Base-by-base conservation (phyloP, 2,888 invertebrate species). In the Clusia tigrina region DNA sequence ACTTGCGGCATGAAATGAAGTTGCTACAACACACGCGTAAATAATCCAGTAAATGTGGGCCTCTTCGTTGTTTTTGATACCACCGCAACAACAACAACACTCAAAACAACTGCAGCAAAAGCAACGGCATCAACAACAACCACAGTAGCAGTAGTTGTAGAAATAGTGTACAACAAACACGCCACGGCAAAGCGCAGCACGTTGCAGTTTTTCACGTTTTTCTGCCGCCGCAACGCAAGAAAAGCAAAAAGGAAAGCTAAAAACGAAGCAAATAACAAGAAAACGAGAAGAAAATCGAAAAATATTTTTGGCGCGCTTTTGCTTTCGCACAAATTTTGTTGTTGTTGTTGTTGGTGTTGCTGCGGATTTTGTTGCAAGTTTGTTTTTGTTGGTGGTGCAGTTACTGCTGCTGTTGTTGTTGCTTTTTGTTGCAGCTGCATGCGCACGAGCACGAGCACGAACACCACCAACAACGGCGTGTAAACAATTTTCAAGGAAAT, bases 291-390 rank as follows among this genome's bases (percentile, higher is more conserved):
- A 9, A 32, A 32, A 32, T 25, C 18, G 1, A 46, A 46, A 37
- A n/a, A n/a, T n/a, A 15, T 57, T 61, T 57, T 61, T 57, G 51
- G 56, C 61, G 61, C 56, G 56, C 56, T 61, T 61, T 61, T 38
- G 51, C 32, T 42, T 51, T 51, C 24, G 53, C 15, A 42, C 17
- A 38, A 37, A 17, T 56, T 18, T 32, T 20, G 18, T 12, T 51
- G 42, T 25, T 57, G 60, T 46, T 55, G 60, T 24, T 53, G 23
- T 46, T 55, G 60, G 18, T 53, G 23, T 9, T 51, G 38, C 22
- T 59, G n/a, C n/a, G n/a, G n/a, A n/a, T n/a, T n/a, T n/a, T n/a
- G n/a, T n/a, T n/a, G n/a, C n/a, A 3, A 17, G 56, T 22, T 58
- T 54, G 46, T 5, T 54, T 12, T 10, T 37, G 48, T 18, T 25